Percentiles rank a stretch among this genome's conserved stretches.
These are phyloP conservation scores for Acridotheres tristis DNA, from an alignment of 2,797 vertebrate species.

Conservation along the genomic window DNA sequence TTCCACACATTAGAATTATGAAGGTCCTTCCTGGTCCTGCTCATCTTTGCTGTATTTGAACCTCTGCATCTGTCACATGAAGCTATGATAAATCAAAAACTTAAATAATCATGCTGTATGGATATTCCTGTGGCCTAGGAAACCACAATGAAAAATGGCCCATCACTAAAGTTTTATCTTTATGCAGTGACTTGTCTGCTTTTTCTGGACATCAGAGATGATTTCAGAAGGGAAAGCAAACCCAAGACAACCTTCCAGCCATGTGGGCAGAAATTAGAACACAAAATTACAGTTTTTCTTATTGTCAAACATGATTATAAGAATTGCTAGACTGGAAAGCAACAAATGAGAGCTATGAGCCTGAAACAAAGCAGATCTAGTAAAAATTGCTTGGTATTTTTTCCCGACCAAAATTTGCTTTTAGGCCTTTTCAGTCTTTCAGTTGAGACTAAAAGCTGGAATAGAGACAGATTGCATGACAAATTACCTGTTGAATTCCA, in stretches of 20 bases:
- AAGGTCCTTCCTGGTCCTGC: neutral
- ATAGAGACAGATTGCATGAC: neutral
- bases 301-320: neutral
- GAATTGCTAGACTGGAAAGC: neutral
- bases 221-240: neutral
- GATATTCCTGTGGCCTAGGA: neutral
- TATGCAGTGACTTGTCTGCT: neutral
- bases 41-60: neutral
- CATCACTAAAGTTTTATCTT: neutral
- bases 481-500: constrained; percentile 12
- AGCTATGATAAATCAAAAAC: neutral
- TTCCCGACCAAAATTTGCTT: neutral
- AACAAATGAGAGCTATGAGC: neutral
- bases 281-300: neutral
- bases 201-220: neutral
- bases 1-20: neutral
- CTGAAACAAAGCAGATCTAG: neutral
- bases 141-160: neutral
- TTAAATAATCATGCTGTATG: neutral
- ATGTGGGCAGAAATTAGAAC: neutral
- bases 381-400: neutral
- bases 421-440: neutral
- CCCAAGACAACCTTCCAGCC: neutral
- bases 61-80: neutral
- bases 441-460: neutral